Base-by-base conservation (phyloP, 1,140 invertebrate genomes). In the Drosophila suzukii region DNA sequence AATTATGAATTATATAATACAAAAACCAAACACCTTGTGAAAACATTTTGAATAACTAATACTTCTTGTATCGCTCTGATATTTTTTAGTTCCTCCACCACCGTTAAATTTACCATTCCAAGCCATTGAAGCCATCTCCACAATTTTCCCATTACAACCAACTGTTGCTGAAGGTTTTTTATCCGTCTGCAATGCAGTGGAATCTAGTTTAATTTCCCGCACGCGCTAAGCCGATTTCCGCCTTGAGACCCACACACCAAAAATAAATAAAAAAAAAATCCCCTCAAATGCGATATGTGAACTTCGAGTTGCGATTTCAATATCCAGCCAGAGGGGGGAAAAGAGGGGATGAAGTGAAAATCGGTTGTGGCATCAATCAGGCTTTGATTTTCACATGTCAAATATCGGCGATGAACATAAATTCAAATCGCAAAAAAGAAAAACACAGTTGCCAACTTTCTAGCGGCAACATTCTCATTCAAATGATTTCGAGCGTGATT, bases 351-450 rank as follows among this genome's bases (percentile, higher is more conserved):
- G 41, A 43, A 43, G 24, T 30, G 67, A 70, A 71, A 70, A 70
- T 71, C 36, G 65, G 68, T 71, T 72, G 65, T 41, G 44, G 83
- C 81, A 85, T 85, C 81, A 86, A 85, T 85, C 81, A 85, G 74
- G 81, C 78, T 85, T 85, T 84, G 81, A 85, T 85, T 85, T 85
- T 85, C 81, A 78, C 81, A 85, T 85, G 82, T 81, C 81, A 84
- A 77, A 75, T 74, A 75, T 65, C 36, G 46, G 68, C 76, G 61
- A 61, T 55, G 36, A 57, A 73, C 81, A 84, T 85, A 85, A 85
- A 85, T 85, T 85, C 78, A 85, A 85, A 85, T 85, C 76, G 71
- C 46, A 62, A 43, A 63, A 17, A 12, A 43, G 54, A 55, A 74
- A 63, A 81, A 55, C 49, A 24, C 46, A 66, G 62, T 66, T 66